Evolutionary conservation across 2,797 vertebrate genomes (phyloP).

Genomic region (Melanotaenia nigrans): DNA sequence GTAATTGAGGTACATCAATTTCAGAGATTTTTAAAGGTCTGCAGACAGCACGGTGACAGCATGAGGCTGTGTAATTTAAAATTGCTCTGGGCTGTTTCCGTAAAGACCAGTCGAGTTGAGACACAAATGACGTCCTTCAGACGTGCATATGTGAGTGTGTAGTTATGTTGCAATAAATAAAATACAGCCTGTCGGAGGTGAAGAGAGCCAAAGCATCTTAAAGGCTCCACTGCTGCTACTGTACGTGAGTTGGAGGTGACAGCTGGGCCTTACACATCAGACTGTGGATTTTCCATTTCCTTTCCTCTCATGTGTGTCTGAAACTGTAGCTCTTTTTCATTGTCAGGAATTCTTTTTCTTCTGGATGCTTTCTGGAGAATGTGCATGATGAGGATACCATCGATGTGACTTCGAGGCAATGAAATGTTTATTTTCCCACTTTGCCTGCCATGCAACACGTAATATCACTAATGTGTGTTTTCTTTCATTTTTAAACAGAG

Average conservation of each 20-base stretch:
- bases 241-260: constrained; percentile 51
- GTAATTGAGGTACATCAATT: constrained; percentile 22
- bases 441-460: constrained; percentile 15
- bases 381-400: constrained; percentile 75
- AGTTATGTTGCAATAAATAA: constrained; percentile 35
- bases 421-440: constrained; percentile 29
- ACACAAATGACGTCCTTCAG: constrained; percentile 5
- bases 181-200: constrained; percentile 46
- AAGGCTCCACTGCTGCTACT: constrained; percentile 39
- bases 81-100: constrained; percentile 9
- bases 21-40: constrained; percentile 2
- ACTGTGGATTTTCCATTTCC: constrained; percentile 73
- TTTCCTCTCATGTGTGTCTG: constrained; percentile 46
- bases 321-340: constrained; percentile 54
- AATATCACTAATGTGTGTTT: background rate
- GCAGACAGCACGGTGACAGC: constrained; percentile 39
- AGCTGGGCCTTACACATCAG: constrained; percentile 45
- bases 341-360: constrained; percentile 35
- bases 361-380: constrained; percentile 35
- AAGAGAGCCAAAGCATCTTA: constrained; percentile 43
- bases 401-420: constrained; percentile 13
- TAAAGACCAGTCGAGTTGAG: constrained; percentile 8
- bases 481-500: background rate
- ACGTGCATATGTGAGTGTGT: constrained; percentile 14
- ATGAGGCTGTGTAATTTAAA: constrained; percentile 38